phyloP scores from a whole-genome alignment of 2,797 vertebrate genomes.

The Scleropages formosus region DNA sequence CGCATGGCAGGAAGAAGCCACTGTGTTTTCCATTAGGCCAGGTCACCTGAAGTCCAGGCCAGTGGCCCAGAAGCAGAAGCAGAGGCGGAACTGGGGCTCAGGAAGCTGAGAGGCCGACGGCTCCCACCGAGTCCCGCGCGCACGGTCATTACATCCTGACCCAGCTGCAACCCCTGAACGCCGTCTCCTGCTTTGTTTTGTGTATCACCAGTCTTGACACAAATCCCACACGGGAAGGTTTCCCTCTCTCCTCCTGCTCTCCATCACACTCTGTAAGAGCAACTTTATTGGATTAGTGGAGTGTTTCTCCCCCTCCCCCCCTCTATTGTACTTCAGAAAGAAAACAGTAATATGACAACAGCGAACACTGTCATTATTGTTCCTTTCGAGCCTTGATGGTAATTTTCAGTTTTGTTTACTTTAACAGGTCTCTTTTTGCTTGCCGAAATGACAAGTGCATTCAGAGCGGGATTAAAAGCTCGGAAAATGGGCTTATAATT shows the following conservation, averaged over 20 bases:
- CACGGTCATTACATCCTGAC: not conserved
- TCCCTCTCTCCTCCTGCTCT: not conserved
- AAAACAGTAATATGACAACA: conserved; percentile 28
- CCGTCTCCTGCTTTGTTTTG: not conserved
- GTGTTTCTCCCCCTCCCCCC: not conserved
- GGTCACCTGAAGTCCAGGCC: no score
- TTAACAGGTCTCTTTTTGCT: conserved; percentile 21
- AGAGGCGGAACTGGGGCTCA: no score
- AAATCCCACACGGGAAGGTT: not conserved
- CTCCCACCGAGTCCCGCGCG: no score
- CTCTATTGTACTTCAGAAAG: not conserved
- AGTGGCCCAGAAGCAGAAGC: no score
- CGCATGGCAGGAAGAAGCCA: no score
- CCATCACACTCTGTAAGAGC: conserved; percentile 35
- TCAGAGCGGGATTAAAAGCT: conserved; percentile 25
- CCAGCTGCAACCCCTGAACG: not conserved
- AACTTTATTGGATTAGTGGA: conserved; percentile 44
- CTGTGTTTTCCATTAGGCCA: no score
- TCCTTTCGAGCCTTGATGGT: conserved; percentile 22
- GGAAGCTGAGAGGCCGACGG: no score
- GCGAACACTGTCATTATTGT: conserved; percentile 15
- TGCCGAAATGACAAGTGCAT: conserved; percentile 14
- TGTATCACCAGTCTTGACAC: not conserved
- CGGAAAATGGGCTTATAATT: conserved; percentile 21
- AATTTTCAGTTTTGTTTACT: conserved; percentile 38